Evolutionary conservation across 2,113 vertebrate species (phyloP).

Genomic region (Chitala chitala): DNA sequence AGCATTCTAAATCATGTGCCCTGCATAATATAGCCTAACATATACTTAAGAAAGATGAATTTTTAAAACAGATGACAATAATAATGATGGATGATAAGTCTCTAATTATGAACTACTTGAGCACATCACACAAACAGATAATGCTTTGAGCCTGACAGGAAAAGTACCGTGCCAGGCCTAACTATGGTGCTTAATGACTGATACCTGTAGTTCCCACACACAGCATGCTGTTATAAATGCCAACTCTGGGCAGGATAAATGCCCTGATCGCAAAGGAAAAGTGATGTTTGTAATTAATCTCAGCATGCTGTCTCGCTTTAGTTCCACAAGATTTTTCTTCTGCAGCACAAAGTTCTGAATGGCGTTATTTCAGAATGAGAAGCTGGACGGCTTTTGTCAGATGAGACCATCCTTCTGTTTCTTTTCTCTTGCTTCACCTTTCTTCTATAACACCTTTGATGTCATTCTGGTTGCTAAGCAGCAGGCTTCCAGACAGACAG

Average conservation of each 20-base stretch:
- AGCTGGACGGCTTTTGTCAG: not conserved
- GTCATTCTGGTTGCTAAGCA: slow-evolving; percentile 19
- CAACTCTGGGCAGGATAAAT: not conserved
- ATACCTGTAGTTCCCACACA: not conserved
- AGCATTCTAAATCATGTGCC: too few species aligned
- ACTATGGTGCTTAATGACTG: not conserved
- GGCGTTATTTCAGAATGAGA: not conserved
- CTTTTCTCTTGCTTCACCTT: slow-evolving; percentile 7
- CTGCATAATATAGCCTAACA: not conserved
- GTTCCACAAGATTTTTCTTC: not conserved
- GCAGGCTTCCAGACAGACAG: not conserved
- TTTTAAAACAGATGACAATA: too few species aligned
- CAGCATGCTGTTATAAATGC: not conserved
- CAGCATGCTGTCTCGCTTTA: not conserved
- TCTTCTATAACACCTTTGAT: slow-evolving; percentile 14
- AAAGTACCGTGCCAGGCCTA: not conserved
- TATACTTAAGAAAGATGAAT: not conserved
- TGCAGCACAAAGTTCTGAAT: not conserved
- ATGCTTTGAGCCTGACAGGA: too few species aligned
- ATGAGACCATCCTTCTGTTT: slow-evolving; percentile 2
- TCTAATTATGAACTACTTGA: too few species aligned
- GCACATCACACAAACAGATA: too few species aligned
- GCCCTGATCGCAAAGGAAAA: not conserved
- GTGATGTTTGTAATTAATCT: not conserved
- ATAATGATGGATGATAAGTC: too few species aligned